Base-by-base conservation (phyloP, 2,797 vertebrate genomes). In the Allobates femoralis region DNA sequence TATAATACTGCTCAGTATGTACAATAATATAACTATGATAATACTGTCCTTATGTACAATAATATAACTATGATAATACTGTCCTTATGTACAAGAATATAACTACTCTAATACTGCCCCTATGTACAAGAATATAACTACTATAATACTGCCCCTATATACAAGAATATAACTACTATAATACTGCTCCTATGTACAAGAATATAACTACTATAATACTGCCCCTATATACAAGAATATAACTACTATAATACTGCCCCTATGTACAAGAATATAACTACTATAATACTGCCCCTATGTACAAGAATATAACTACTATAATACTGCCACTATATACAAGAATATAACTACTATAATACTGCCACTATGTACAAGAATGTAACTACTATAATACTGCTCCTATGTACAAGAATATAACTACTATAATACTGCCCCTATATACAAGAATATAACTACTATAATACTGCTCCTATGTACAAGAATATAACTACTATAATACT, bases 231-330 rank as follows among this genome's bases (percentile, higher is more conserved):
- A 69, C 66, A 69, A 37, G 66, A 69, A 69, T 37, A 69, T 69
- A 69, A 69, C 66, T 69, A 69, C 66, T 69, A 69, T 69, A 69
- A 69, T 67, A 67, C 64, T 67, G 64, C 30, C 6, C 58, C 64
- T 34, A 32, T 34, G 16, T 67, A 67, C 28, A 34, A 34, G 6
- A 67, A 32, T 67, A 67, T 67, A 67, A 34, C 64, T 67, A 67
- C 41, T 46, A 46, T 46, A 46, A 46, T 46, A 46, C 41, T 46
- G 6, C 58, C 2, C 62, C 62, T 66, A 66, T 30, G 62, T 69
- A 69, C 66, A 69, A 37, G 64, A 67, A 67, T 37, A 69, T 69
- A 69, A 37, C 66, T 69, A 69, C 66, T 69, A 69, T 69, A 69
- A 69, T 67, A 67, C 64, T 67, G 64, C 30, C 11, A 23, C 64